Evolutionary conservation across 2,797 vertebrate genomes (phyloP).

Genomic region (Linurgus olivaceus): DNA sequence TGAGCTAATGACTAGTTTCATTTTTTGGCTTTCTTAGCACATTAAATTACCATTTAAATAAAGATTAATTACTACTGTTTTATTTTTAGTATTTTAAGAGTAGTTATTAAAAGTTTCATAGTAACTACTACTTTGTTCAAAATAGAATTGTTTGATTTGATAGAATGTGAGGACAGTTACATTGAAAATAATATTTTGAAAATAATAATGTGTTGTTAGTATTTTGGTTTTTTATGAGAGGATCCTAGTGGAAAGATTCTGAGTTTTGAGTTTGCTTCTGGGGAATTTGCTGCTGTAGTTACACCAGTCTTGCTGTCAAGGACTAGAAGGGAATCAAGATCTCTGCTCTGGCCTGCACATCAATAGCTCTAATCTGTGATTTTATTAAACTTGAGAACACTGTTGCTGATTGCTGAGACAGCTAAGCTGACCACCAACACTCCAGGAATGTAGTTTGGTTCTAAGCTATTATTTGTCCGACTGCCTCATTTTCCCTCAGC

Average conservation of each 20-base stretch:
- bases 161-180: neutral
- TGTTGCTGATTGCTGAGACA: neutral
- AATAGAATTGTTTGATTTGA: neutral
- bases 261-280: neutral
- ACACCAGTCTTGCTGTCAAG: neutral
- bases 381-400: neutral
- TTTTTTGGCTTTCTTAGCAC: constrained; percentile 47
- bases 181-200: neutral
- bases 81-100: constrained; percentile 62
- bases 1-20: constrained; percentile 59
- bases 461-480: neutral
- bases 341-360: neutral
- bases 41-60: constrained; percentile 63
- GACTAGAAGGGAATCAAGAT: neutral
- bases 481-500: neutral
- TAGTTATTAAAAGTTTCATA: constrained; percentile 57
- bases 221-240: neutral
- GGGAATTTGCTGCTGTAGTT: neutral
- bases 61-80: constrained; percentile 56
- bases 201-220: neutral
- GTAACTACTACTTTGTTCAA: constrained; percentile 42
- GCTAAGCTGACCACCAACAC: neutral
- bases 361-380: neutral
- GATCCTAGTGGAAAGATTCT: neutral
- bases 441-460: neutral